These are phyloP conservation scores for Fratercula arctica DNA, from an alignment of 2,797 vertebrate genomes.

Conservation along the genomic window DNA sequence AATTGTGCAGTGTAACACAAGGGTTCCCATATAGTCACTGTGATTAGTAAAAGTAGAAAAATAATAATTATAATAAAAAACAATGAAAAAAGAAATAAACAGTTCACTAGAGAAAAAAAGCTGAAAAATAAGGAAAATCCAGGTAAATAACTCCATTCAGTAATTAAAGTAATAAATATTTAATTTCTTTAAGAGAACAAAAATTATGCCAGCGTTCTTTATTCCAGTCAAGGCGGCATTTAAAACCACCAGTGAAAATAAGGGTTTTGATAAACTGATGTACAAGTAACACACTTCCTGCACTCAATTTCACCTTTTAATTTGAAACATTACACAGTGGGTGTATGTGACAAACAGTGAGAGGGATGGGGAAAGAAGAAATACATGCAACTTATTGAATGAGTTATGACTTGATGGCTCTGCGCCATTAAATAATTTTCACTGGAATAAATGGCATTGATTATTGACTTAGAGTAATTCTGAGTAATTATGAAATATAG, in stretches of 20 bases:
- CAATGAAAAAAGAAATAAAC: background rate
- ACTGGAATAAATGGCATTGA: slow-evolving; percentile 32
- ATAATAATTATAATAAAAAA: background rate
- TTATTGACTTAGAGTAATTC: slow-evolving; percentile 39
- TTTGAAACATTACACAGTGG: background rate
- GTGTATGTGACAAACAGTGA: background rate
- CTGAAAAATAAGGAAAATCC: background rate
- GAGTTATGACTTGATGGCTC: background rate
- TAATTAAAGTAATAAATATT: background rate
- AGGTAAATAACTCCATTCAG: background rate
- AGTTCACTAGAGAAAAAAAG: background rate
- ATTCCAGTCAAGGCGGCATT: background rate
- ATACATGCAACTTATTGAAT: background rate
- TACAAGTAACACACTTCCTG: background rate
- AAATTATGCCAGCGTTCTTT: background rate
- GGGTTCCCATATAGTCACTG: background rate
- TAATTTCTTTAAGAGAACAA: background rate
- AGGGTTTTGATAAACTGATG: background rate
- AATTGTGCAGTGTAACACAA: background rate
- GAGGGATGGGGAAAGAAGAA: background rate
- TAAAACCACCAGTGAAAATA: background rate
- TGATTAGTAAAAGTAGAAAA: background rate
- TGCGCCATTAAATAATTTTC: slow-evolving; percentile 31
- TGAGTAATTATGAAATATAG: slow-evolving; percentile 22
- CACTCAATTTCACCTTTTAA: slow-evolving; percentile 1